Conservation (phyloP, 2,888 invertebrate genomes). For the Pammene aurita region DNA sequence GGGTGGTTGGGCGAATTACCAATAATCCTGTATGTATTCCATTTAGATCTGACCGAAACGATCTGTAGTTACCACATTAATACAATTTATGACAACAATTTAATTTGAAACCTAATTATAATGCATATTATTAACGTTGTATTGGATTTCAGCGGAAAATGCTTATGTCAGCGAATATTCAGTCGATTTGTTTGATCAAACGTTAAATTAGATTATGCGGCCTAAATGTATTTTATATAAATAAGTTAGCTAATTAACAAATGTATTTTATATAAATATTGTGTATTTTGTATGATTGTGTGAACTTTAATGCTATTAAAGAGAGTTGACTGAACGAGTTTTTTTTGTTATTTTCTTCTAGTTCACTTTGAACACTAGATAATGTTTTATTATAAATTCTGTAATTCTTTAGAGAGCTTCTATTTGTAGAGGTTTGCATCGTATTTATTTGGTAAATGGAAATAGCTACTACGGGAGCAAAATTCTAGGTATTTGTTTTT, state of each 20-base stretch:
- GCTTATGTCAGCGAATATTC: slow-evolving; percentile 15
- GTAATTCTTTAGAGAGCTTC: too few species aligned
- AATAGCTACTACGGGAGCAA: too few species aligned
- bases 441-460: too few species aligned
- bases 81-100: slow-evolving; percentile 8
- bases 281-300: slow-evolving; percentile 29
- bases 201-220: slow-evolving; percentile 21
- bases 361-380: background rate
- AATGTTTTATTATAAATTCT: too few species aligned
- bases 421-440: too few species aligned
- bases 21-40: too few species aligned
- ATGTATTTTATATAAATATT: slow-evolving; percentile 30
- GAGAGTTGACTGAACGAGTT: slow-evolving; percentile 2
- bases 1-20: too few species aligned
- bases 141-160: slow-evolving; percentile 18
- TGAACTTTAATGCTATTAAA: slow-evolving; percentile 23
- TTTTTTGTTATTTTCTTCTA: slow-evolving; percentile 10
- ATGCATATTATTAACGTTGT: slow-evolving; percentile 24
- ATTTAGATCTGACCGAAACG: too few species aligned
- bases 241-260: slow-evolving; percentile 11
- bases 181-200: slow-evolving; percentile 20
- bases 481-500: too few species aligned
- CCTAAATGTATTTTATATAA: slow-evolving; percentile 22
- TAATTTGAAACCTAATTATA: slow-evolving; percentile 17
- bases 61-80: background rate